Evolutionary conservation across 2,113 vertebrate genomes (phyloP), one percentile per base, ranked within the genome.

Genomic region (Calcarius ornatus): DNA sequence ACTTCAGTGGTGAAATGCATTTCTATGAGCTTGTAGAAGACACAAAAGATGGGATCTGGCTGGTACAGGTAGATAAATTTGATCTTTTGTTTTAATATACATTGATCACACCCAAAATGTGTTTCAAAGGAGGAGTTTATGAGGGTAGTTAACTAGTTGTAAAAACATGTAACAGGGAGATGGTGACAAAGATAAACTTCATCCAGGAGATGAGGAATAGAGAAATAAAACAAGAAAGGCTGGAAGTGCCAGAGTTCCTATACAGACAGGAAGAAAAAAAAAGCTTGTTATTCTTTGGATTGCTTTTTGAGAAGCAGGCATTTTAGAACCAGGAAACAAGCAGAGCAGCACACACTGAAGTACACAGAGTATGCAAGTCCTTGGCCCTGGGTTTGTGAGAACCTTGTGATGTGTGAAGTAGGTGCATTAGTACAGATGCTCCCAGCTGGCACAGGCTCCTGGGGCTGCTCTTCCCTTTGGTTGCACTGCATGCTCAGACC

Each of bases 21-120:
- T 99, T 99, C 96, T 99, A 99, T 92, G 99, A 99, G 91, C 97
- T 99, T 54, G 99, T 99, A 65, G 99, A 99, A 97, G 99, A 99
- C 96, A 99, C 99, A 9, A 99, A 99, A 96, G 99, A 99, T 95
- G 99, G 99, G 50, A 99, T 99, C 97, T 99, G 99, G 99, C 98
- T 99, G 91, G 98, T 99, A 96, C 99, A 99, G 99, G 99, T 99
- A 98, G 71, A 77, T 56, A 53, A 82, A 78, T 69, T 43, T 15
- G 9, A 45, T 18, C 0, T 0, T 61, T 59, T 92, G 23, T 96
- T 83, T 43, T 10, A 25, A 63, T 61, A 2, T 60, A 10, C 66
- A 12, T 94, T 94, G 85, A 56, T 69, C n/a, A 63, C 43, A 37
- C 51, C 37, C 50, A 21, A 59, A 86, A 35, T 88, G 27, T 51